phyloP scores from a whole-genome alignment of 2,888 invertebrate genomes.

The Acrobasis consociella region DNA sequence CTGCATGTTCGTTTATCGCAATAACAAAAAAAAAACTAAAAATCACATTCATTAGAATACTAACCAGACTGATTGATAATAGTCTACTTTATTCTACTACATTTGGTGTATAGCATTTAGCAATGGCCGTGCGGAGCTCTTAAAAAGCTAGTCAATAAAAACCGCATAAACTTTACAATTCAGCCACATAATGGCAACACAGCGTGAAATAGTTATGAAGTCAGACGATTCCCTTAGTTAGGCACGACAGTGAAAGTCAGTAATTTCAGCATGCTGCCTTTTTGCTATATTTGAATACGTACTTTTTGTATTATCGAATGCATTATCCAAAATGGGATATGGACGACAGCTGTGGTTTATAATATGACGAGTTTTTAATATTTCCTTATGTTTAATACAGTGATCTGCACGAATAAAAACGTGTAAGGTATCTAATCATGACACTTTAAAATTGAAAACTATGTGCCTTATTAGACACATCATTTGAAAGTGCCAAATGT shows the following conservation, averaged over 20 bases:
- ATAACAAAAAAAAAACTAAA: no score
- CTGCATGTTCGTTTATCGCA: no score
- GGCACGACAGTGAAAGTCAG: conserved; percentile 23
- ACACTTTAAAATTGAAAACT: neutral
- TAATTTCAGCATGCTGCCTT: neutral
- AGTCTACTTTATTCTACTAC: no score
- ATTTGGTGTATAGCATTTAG: no score
- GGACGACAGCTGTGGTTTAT: conserved; percentile 6
- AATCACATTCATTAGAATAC: no score
- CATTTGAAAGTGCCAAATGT: no score
- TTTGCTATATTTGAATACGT: conserved; percentile 18
- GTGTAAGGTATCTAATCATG: neutral
- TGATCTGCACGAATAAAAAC: neutral
- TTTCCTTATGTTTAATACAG: neutral
- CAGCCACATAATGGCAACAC: conserved; percentile 19
- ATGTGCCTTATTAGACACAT: no score
- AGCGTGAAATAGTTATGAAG: conserved; percentile 21
- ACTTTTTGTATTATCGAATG: conserved; percentile 14
- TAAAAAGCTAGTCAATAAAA: conserved; percentile 13
- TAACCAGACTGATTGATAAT: no score
- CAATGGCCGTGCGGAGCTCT: neutral
- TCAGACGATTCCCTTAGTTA: conserved; percentile 24
- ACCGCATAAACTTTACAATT: conserved; percentile 17
- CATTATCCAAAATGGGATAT: conserved; percentile 16
- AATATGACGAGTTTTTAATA: conserved; percentile 1